Evolutionary conservation across 2,797 vertebrate species (phyloP).

Genomic region (Spea hammondii): DNA sequence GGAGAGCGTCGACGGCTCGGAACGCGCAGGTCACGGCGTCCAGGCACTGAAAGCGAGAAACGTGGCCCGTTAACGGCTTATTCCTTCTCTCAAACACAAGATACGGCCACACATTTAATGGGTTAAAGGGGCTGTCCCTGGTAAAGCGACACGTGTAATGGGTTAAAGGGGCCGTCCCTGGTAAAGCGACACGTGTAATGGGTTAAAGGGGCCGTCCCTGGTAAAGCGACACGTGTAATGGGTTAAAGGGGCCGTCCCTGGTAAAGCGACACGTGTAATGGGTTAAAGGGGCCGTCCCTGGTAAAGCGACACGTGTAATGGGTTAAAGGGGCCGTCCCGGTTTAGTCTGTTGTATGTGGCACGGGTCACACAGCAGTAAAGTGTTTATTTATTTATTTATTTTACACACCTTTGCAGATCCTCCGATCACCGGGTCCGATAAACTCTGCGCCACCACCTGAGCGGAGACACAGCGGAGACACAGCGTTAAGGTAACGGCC

Average conservation of each 20-base stretch:
- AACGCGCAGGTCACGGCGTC: constrained; percentile 67
- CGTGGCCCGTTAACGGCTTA: no score
- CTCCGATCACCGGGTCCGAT: constrained; percentile 68
- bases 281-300: no score
- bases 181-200: background rate
- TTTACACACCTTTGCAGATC: constrained; percentile 73
- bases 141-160: background rate
- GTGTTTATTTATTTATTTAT: background rate
- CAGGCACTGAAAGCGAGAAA: constrained; percentile 66
- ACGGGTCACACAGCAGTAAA: no score
- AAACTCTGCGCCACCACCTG: constrained; percentile 79
- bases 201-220: background rate
- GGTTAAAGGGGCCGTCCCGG: no score
- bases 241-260: background rate
- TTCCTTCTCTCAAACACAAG: no score
- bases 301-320: no score
- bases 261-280: background rate
- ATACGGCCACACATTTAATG: background rate
- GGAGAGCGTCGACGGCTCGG: constrained; percentile 60
- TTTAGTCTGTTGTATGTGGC: no score
- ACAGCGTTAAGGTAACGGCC: background rate
- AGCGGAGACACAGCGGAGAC: background rate
- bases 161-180: background rate
- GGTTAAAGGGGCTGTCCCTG: background rate
- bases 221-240: background rate